Conservation (phyloP, 2,797 vertebrate species). For the Sebastes cheni region DNA sequence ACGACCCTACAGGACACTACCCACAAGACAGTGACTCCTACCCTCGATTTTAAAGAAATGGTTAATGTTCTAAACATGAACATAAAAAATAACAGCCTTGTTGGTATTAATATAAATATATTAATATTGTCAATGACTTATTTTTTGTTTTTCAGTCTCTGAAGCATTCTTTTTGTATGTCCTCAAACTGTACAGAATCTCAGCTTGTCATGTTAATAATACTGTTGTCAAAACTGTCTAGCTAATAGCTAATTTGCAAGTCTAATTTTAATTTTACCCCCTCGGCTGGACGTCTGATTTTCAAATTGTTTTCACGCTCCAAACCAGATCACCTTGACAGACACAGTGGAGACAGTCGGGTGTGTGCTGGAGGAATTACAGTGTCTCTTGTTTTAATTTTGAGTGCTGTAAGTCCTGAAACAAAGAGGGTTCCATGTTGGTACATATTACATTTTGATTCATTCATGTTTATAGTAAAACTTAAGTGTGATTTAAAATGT, state of each 20-base stretch:
- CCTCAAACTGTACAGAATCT: conserved; percentile 80
- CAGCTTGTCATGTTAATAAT: conserved; percentile 76
- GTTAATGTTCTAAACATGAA: conserved; percentile 82
- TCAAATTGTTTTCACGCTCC: conserved; percentile 47
- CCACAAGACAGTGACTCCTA: conserved; percentile 73
- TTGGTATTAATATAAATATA: conserved; percentile 87
- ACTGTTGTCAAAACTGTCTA: conserved; percentile 72
- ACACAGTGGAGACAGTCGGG: conserved; percentile 29
- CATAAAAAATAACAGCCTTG: conserved; percentile 81
- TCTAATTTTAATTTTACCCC: conserved; percentile 49
- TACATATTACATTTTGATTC: conserved; percentile 77
- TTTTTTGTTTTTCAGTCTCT: conserved; percentile 72
- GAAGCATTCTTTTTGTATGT: conserved; percentile 78
- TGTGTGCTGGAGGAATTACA: conserved; percentile 44
- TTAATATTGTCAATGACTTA: conserved; percentile 82
- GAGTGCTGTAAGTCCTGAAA: conserved; percentile 67
- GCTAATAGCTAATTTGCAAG: conserved; percentile 65
- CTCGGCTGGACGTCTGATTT: conserved; percentile 42
- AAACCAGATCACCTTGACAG: conserved; percentile 44
- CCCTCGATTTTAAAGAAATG: conserved; percentile 78
- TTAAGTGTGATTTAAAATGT: conserved; percentile 80
- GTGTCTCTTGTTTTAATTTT: conserved; percentile 62
- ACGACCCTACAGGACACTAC: conserved; percentile 54
- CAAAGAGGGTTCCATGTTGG: conserved; percentile 71
- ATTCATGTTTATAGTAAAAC: conserved; percentile 85